Evolutionary conservation across 92 coral and sea anemone species (phyloP).

Genomic region (Hydrozoanthus gracilis): DNA sequence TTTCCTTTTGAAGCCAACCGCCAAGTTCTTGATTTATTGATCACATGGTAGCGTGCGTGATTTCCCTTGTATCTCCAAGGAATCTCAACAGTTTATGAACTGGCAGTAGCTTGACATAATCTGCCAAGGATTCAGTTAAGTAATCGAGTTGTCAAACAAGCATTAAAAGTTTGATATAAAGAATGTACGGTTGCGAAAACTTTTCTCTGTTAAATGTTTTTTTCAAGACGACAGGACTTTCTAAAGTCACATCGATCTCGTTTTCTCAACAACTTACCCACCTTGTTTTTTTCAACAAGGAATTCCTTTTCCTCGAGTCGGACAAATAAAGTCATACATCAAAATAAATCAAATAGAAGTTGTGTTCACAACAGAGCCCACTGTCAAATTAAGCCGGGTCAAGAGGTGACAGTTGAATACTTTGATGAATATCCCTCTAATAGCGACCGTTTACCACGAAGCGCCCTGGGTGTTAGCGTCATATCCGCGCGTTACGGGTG

Average conservation of each 20-base stretch:
- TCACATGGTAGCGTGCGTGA: neutral
- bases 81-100: neutral
- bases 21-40: neutral
- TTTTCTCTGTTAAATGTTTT: neutral
- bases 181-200: neutral
- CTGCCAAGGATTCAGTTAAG: constrained; percentile 8
- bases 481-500: constrained; percentile 37
- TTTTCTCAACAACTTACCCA: no score
- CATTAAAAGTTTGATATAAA: neutral
- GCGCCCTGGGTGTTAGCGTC: constrained; percentile 23
- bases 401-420: constrained; percentile 24
- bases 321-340: constrained; percentile 1
- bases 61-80: neutral
- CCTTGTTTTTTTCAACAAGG: neutral
- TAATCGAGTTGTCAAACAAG: neutral
- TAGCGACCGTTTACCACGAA: constrained; percentile 21
- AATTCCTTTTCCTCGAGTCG: neutral
- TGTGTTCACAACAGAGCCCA: neutral
- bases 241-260: neutral
- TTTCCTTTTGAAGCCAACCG: constrained; percentile 17
- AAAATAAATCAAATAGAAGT: constrained; percentile 21
- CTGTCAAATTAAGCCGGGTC: constrained; percentile 28
- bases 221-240: neutral
- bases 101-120: neutral
- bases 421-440: constrained; percentile 24